Evolutionary conservation across 1,140 invertebrate genomes (phyloP), one percentile per base, ranked within the genome.

Genomic region (Drosophila kanapiae): DNA sequence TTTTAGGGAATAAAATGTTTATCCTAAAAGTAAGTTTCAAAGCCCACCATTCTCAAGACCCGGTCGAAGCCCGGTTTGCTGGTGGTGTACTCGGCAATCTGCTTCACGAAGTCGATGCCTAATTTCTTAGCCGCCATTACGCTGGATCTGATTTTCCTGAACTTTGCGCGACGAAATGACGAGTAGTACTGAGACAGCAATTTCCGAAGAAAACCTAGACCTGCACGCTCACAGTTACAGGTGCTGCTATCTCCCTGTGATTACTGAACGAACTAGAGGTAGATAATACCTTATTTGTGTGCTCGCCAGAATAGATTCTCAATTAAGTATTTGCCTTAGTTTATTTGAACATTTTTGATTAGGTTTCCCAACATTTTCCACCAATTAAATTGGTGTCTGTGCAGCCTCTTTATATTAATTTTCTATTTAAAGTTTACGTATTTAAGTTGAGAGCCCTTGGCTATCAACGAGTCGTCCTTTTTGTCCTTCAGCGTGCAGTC

Each of bases 401-500:
- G 7, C 33, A 54, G 51, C 51, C 33, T 54, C 33, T 23, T n/a
- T 54, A 6, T 9, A 38, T n/a, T 23, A 14, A 14, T 38, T 38
- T n/a, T 1, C 53, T 81, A 78, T 23, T 23, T 3, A 23, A 23
- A 23, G 23, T 23, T 23, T 23, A 23, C 23, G 23, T 23, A 23
- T 23, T 23, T 23, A 0, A 95, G 97, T 84, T 98, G 97, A 68
- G 94, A 93, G 45, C 97, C 98, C 75, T 94, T 95, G 27, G 96
- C 97, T 74, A 98, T 87, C 5, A 98, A 68, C 63, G 94, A 93
- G 64, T 96, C 95, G 62, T 94, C 95, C 49, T 85, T 93, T 91
- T 97, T 97, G 62, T 97, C 96, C 37, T 92, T 94, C 7, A 98
- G 94, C 76, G 96, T 95, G 3, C 97, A 96, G 75, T 96, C 95